These are phyloP conservation scores for Anthopleura sola DNA, from an alignment of 64 coral and sea anemone species.

Conservation along the genomic window DNA sequence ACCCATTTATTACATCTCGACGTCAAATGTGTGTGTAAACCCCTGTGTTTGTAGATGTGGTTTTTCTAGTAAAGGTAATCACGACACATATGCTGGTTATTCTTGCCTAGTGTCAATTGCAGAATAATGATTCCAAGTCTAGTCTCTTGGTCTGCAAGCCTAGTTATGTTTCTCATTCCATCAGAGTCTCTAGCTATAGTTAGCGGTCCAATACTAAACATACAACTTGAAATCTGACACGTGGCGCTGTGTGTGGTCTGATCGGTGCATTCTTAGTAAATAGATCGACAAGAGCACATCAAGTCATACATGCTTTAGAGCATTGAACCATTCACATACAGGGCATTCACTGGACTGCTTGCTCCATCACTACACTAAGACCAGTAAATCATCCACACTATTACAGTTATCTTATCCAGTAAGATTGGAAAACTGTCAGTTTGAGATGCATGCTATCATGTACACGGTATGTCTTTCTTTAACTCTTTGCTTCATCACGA, in stretches of 20 bases:
- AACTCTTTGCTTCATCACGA: neutral
- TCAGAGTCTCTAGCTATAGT: neutral
- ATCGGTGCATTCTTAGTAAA: slow-evolving; percentile 17
- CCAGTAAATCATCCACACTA: neutral
- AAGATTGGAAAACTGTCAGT: neutral
- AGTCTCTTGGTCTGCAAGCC: slow-evolving; percentile 5
- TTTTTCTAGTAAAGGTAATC: neutral
- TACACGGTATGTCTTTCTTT: neutral
- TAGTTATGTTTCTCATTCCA: neutral
- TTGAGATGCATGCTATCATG: neutral
- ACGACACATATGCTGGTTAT: neutral
- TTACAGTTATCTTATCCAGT: too few species aligned
- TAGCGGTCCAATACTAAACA: neutral
- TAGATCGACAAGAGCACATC: slow-evolving; percentile 13
- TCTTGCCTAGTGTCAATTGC: neutral
- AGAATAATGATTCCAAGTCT: neutral
- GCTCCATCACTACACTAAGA: neutral
- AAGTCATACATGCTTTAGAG: neutral
- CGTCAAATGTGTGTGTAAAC: neutral
- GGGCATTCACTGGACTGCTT: neutral
- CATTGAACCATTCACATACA: neutral
- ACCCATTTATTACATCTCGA: neutral
- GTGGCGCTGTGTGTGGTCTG: slow-evolving; percentile 7
- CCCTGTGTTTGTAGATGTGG: neutral
- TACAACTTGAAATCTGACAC: neutral